Evolutionary conservation across 2,797 vertebrate species (phyloP), one percentile per base, ranked within the genome.

Genomic region (Eulemur albifrons): DNA sequence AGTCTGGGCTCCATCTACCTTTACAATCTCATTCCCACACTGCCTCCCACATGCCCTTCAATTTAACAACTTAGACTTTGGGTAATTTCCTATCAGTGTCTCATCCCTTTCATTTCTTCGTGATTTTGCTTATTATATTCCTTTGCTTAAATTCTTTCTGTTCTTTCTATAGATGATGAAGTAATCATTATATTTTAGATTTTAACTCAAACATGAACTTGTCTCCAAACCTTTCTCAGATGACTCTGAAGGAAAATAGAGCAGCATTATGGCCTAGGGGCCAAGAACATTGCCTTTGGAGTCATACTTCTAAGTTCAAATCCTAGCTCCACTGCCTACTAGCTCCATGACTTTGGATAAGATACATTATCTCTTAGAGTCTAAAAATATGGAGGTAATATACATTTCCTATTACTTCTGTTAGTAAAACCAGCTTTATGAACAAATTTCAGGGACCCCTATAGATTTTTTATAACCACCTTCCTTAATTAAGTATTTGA

Each of bases 371-470:
- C 4, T 73, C 5, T 61, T 61, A 80, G 25, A 59, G 11, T 90
- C n/a, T 88, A 92, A 92, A 93, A 59, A 30, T 83, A 70, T 59
- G 45, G 70, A 80, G 76, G 35, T 87, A 82, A 79, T 40, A 88
- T 61, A 17, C 3, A 70, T 70, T 81, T 40, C 54, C 1, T 69
- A 32, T 90, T 85, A 94, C 4, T 90, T 90, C 45, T 79, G 21
- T 23, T 87, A 83, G 10, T 67, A 7, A n/a, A 67, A 67, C 63
- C 32, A 67, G 63, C 32, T 67, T 8, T 67, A 35, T 18, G 63
- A 67, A 18, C 63, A 67, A n/a, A 35, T 67, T 67, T 67, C n/a
- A 67, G n/a, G 35, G 32, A n/a, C 17, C 63, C 7, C 32, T 35
- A 67, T 20, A 27, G 4, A 27, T 35, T 67, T 65, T 67, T 67